Evolutionary conservation across 2,113 vertebrate species (phyloP).

Genomic region (Nyctereutes procyonoides): DNA sequence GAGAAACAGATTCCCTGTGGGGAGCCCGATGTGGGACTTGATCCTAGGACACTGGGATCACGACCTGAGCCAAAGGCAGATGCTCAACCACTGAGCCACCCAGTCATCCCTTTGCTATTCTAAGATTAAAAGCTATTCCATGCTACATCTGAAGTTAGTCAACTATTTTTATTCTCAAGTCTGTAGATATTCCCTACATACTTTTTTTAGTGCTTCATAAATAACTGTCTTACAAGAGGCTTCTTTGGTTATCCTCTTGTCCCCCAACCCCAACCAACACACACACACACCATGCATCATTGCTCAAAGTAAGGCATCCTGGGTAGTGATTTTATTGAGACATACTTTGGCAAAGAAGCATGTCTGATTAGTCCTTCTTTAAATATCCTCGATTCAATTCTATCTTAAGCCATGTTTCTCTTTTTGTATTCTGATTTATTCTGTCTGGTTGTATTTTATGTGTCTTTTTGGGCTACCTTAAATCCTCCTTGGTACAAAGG

Average conservation of each 20-base stretch:
- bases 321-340: neutral
- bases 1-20: too few species aligned
- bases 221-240: neutral
- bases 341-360: neutral
- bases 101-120: neutral
- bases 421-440: constrained; percentile 21
- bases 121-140: neutral
- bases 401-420: neutral
- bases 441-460: neutral
- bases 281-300: neutral
- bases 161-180: neutral
- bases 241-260: neutral
- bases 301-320: neutral
- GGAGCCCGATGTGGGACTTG: too few species aligned
- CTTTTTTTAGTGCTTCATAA: neutral
- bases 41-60: too few species aligned
- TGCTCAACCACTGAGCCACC: too few species aligned
- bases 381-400: neutral
- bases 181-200: neutral
- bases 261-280: neutral
- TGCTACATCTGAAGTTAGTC: neutral
- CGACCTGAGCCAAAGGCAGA: too few species aligned
- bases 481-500: neutral
- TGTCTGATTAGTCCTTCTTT: neutral
- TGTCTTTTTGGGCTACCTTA: constrained; percentile 18